Conservation (phyloP, 1,140 invertebrate genomes). For the Drosophila neocordata region DNA sequence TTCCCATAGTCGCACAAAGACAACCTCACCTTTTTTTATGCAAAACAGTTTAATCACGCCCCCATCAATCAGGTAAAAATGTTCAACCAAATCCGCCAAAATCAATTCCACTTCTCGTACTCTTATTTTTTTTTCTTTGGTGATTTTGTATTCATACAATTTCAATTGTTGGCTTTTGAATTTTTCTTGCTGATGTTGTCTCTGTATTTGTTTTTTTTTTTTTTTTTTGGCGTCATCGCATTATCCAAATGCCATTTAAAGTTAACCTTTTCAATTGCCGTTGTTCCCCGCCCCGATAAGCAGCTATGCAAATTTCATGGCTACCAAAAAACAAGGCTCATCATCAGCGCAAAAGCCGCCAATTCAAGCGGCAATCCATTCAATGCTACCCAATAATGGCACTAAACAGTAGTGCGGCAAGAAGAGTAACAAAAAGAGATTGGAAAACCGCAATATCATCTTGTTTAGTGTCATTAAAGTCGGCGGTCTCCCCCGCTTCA, state of each 20-base stretch:
- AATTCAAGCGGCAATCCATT: slow-evolving; percentile 64
- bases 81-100: slow-evolving; percentile 40
- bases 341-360: slow-evolving; percentile 51
- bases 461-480: slow-evolving; percentile 65
- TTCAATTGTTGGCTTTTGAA: slow-evolving; percentile 46
- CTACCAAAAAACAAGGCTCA: slow-evolving; percentile 66
- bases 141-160: slow-evolving; percentile 13
- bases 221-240: slow-evolving; percentile 62
- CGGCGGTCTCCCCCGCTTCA: slow-evolving; percentile 23
- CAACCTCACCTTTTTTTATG: slow-evolving; percentile 58
- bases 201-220: slow-evolving; percentile 19
- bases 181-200: slow-evolving; percentile 35
- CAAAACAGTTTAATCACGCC: slow-evolving; percentile 56
- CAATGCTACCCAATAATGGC: slow-evolving; percentile 68
- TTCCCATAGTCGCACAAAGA: slow-evolving; percentile 30
- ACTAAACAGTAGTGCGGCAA: slow-evolving; percentile 4
- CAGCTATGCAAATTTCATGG: slow-evolving; percentile 76
- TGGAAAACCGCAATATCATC: slow-evolving; percentile 67
- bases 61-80: slow-evolving; percentile 58
- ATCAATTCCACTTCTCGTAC: slow-evolving; percentile 50
- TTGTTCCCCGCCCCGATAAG: slow-evolving; percentile 39
- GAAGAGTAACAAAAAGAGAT: slow-evolving; percentile 7
- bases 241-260: slow-evolving; percentile 76
- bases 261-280: slow-evolving; percentile 72
- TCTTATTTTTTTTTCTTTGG: slow-evolving; percentile 17